Conservation (phyloP, 2,888 invertebrate species). For the Nomada goodeniana region DNA sequence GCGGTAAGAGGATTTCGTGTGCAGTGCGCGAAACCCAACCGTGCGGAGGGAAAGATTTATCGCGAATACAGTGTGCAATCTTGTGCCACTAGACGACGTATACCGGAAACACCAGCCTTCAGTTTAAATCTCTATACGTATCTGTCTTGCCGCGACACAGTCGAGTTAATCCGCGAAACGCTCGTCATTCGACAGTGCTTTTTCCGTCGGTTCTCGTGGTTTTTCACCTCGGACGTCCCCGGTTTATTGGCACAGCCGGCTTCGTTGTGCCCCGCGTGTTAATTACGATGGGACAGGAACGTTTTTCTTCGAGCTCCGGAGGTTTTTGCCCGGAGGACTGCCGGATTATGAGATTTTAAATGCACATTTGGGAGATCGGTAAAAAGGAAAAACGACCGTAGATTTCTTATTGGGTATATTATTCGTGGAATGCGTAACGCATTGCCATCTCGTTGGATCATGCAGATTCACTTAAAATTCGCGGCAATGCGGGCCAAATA, state of each 20-base stretch:
- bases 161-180: conserved; percentile 58
- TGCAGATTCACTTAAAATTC: neutral
- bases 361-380: too few species aligned
- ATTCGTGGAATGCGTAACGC: too few species aligned
- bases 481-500: neutral
- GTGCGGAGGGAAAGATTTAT: conserved; percentile 57
- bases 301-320: neutral
- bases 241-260: neutral
- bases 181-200: conserved; percentile 50
- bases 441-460: neutral
- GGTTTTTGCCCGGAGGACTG: neutral
- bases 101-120: conserved; percentile 51
- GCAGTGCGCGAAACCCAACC: conserved; percentile 56
- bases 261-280: neutral
- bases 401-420: too few species aligned
- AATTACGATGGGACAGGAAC: neutral
- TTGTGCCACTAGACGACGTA: conserved; percentile 54
- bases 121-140: conserved; percentile 62
- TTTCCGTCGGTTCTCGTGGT: conserved; percentile 22
- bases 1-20: conserved; percentile 67
- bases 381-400: too few species aligned
- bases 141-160: conserved; percentile 53
- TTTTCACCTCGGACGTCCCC: conserved; percentile 16
- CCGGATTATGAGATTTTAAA: neutral
- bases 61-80: conserved; percentile 59